Base-by-base conservation (phyloP, 2,888 invertebrate genomes). In the Aphrophora alni region DNA sequence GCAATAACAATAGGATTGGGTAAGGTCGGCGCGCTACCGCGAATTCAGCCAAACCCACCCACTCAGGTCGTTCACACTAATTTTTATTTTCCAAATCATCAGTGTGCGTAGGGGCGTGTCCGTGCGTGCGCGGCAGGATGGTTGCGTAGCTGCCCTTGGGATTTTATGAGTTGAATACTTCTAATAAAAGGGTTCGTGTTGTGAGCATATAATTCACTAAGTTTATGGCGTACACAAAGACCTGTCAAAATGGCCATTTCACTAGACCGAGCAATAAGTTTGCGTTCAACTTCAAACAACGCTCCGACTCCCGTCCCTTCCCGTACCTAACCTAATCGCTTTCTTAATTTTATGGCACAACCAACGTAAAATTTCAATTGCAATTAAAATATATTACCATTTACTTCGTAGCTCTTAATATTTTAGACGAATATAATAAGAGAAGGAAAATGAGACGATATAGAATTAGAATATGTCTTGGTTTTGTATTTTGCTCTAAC, bases 141-240 rank as follows among this genome's bases (percentile, higher is more conserved):
- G 59, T n/a, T 59, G 59, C 59, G 59, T 59, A 59, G 33, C 71
- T 71, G 27, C 71, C 71, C 71, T 28, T 70, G 70, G 59, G 21
- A 59, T 70, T 77, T 77, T 77, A 77, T 70, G 77, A 77, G 70
- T 28, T 17, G 69, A 25, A 70, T 59, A 70, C 77, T 68, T 38
- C 70, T 77, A 77, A 77, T 77, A 70, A 77, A 77, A 70, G 70
- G 77, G 68, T 77, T 77, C 77, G 77, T 77, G 77, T 33, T 38
- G 77, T 70, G 70, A 69, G 73, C 68, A 69, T 59, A 69, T 80
- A 80, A 80, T 72, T 80, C 80, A 77, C 73, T 72, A 38, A 68
- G 77, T 80, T 80, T 80, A 80, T 80, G 74, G 77, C 80, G 51
- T 38, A 73, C 77, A 80, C 80, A 80, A 80, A 80, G 80, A 71